Evolutionary conservation across 2,888 invertebrate species (phyloP), one percentile per base, ranked within the genome.

Genomic region (Digitonthophagus gazella): DNA sequence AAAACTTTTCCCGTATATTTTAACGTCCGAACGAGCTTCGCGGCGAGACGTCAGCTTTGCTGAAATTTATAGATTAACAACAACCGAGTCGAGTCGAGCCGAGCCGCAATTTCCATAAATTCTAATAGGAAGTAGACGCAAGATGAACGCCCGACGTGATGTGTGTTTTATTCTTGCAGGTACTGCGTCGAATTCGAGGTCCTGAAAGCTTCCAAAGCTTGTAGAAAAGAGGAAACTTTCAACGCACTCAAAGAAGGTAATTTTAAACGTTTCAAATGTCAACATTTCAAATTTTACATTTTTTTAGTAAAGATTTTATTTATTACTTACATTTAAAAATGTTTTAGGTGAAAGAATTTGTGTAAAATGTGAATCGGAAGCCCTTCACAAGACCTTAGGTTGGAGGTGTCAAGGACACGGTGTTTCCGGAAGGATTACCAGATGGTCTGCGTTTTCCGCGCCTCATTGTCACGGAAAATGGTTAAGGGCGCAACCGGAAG

Each of bases 401-500:
- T 91, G 90, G 88, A 86, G 93, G 64, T 96, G 96, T 84, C 90
- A 91, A 72, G 96, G 96, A 0, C 95, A 95, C 80, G 95, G 96
- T 0, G 90, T 92, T 1, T 85, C 89, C 22, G 89, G 89, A 0
- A 87, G 90, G 69, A 86, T 90, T 71, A 95, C 95, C 8, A 86
- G 93, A 69, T 96, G 93, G 91, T 91, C 91, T 76, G 93, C 94
- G 44, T 86, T 95, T 28, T 90, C 93, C 63, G 91, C 91, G n/a
- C 91, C 92, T 0, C 92, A 93, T 77, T 96, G 96, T 82, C 93
- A 93, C 78, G 96, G 95, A 55, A 93, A 94, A 80, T 96, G 95
- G 95, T 83, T 92, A 63, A 88, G 94, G 63, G 79, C 78, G 8
- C 76, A 78, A 68, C 75, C 77, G 8, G 77, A 79, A 72, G 75